Evolutionary conservation across 2,888 invertebrate genomes (phyloP), one percentile per base, ranked within the genome.

Genomic region (Cheilosia vulpina): DNA sequence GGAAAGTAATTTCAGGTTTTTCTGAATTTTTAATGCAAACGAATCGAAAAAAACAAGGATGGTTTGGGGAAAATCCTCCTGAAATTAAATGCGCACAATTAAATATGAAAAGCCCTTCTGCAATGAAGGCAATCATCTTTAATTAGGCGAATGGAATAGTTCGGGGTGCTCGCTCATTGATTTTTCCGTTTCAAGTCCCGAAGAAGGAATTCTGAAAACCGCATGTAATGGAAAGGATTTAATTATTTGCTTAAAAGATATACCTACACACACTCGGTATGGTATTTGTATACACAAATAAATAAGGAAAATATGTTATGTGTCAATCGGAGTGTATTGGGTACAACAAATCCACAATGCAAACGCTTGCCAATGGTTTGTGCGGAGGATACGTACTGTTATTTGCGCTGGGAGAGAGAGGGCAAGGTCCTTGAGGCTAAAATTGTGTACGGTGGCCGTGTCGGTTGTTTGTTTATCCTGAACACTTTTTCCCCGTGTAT

Each of bases 171-270:
- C 52, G 15, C 45, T 21, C 82, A 83, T 83, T 79, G 83, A 83
- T 84, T 84, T 84, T 65, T 75, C 75, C 71, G 50, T 60, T 62
- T 62, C 55, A 76, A 65, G 45, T 69, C 19, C 57, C 41, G 21
- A 66, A 21, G 77, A 83, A 78, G 50, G 55, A 52, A 55, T 55
- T 78, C 77, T 58, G 68, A 84, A 73, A 85, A 85, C 85, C 85
- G 52, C 85, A 80, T 77, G 77, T 87, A 87, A 77, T 78, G 82
- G 60, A 87, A 87, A 87, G 87, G 87, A 82, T 87, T 87, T 87
- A 87, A 87, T 87, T 87, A 87, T 87, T 87, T 87, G 87, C 82
- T 87, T 57, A 78, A 82, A 87, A 63, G 87, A 87, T 87, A 85
- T 77, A 81, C 52, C 72, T 53, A 71, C 75, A 76, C 68, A 80